Evolutionary conservation across 2,888 invertebrate species (phyloP).

Genomic region (Acleris sparsana): DNA sequence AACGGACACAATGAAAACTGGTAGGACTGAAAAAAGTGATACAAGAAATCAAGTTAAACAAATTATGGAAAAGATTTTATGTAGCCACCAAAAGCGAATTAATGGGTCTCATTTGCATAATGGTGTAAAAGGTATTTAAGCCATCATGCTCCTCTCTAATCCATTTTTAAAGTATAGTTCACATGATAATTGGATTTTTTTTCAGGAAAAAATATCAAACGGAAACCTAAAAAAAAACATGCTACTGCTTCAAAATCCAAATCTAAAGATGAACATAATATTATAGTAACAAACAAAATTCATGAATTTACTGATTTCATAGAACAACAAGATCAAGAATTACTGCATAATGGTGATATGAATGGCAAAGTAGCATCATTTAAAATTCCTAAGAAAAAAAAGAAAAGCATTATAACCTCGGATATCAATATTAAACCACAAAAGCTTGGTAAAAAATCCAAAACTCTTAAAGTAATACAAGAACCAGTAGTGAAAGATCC

Average conservation of each 20-base stretch:
- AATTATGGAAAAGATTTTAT: constrained; percentile 70
- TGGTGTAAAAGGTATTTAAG: constrained; percentile 67
- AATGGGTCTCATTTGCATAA: constrained; percentile 63
- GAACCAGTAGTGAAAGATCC: constrained; percentile 27
- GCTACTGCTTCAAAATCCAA: constrained; percentile 1
- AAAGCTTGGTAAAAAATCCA: constrained; percentile 19
- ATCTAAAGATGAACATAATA: constrained; percentile 22
- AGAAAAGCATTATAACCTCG: constrained; percentile 23
- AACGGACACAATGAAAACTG: constrained; percentile 39
- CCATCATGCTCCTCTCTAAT: neutral
- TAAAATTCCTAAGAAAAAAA: constrained; percentile 27
- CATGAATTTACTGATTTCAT: neutral
- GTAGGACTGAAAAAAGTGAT: constrained; percentile 39
- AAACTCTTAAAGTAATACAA: neutral
- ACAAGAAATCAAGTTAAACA: constrained; percentile 66
- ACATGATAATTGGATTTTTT: constrained; percentile 9
- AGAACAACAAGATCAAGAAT: constrained; percentile 9
- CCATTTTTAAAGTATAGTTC: too few relatives aligned
- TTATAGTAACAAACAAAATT: constrained; percentile 28
- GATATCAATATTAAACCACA: constrained; percentile 20
- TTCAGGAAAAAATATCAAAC: constrained; percentile 62
- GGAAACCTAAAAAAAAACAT: constrained; percentile 48
- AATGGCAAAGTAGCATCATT: constrained; percentile 15
- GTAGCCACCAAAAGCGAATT: constrained; percentile 57
- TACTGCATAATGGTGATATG: constrained; percentile 15